Evolutionary conservation across 1,140 invertebrate species (phyloP).

Genomic region (Habropoda laboriosa): DNA sequence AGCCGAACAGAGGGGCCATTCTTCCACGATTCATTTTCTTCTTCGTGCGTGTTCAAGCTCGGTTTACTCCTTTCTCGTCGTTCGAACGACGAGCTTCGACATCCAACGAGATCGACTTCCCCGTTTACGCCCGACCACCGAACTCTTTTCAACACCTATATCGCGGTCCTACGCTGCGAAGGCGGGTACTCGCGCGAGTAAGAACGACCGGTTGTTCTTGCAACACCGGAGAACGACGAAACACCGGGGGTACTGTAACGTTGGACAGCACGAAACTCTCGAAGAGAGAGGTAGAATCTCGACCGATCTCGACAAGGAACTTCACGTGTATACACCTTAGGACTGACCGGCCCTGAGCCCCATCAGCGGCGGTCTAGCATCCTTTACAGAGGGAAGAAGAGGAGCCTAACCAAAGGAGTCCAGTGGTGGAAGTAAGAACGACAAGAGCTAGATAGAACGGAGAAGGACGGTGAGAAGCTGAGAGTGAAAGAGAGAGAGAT

Average conservation of each 20-base stretch:
- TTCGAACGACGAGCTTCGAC: not conserved
- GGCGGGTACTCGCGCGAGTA: too few relatives aligned
- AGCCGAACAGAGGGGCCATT: slow-evolving; percentile 17
- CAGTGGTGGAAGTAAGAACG: slow-evolving; percentile 26
- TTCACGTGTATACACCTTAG: slow-evolving; percentile 32
- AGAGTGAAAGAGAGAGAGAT: slow-evolving; percentile 35
- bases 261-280: not conserved
- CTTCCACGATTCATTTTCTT: slow-evolving; percentile 19
- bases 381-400: slow-evolving; percentile 50
- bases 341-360: slow-evolving; percentile 56
- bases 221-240: not conserved
- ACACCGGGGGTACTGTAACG: too few relatives aligned
- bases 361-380: slow-evolving; percentile 56
- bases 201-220: too few relatives aligned
- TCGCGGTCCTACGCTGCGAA: not conserved
- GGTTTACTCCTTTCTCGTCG: not conserved
- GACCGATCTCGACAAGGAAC: slow-evolving; percentile 38
- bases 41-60: not conserved
- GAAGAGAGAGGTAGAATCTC: not conserved
- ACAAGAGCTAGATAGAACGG: not conserved
- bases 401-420: slow-evolving; percentile 29
- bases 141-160: not conserved
- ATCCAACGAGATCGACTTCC: not conserved
- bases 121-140: not conserved
- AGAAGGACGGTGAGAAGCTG: not conserved